These are phyloP conservation scores for Planococcus citri DNA, from an alignment of 1,140 invertebrate genomes.

Conservation along the genomic window DNA sequence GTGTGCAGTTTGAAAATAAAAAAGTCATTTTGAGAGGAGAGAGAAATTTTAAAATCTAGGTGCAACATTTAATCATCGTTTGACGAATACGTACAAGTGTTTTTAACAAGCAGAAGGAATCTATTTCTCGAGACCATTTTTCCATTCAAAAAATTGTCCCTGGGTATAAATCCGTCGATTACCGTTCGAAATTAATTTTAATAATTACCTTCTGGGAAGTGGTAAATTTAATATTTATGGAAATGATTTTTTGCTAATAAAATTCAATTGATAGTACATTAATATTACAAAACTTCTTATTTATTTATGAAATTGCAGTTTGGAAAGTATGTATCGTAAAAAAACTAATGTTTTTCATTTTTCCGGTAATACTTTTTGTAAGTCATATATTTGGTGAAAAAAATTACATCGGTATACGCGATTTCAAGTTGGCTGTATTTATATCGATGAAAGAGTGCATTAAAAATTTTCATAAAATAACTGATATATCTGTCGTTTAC, in stretches of 20 bases:
- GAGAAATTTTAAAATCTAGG: too few relatives aligned
- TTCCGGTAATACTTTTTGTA: neutral
- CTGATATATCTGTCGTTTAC: neutral
- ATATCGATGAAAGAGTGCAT: neutral
- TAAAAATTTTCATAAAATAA: conserved; percentile 1
- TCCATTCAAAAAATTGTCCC: too few relatives aligned
- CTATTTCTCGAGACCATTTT: too few relatives aligned
- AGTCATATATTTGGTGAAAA: neutral
- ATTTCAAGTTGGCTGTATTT: neutral
- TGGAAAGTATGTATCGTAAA: neutral
- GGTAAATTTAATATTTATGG: too few relatives aligned
- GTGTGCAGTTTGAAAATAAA: too few relatives aligned
- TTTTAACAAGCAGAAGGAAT: too few relatives aligned
- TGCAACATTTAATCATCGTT: too few relatives aligned
- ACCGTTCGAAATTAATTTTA: too few relatives aligned
- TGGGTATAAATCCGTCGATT: too few relatives aligned
- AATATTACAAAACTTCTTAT: neutral
- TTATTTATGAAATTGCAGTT: conserved; percentile 4
- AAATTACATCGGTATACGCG: neutral
- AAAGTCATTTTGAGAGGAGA: too few relatives aligned
- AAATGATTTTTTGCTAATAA: neutral
- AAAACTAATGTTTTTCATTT: neutral
- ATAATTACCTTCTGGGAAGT: too few relatives aligned
- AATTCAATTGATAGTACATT: neutral
- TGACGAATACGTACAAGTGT: too few relatives aligned